These are phyloP conservation scores for Lepus townsendii DNA, from an alignment of 2,797 vertebrate genomes.

Conservation along the genomic window DNA sequence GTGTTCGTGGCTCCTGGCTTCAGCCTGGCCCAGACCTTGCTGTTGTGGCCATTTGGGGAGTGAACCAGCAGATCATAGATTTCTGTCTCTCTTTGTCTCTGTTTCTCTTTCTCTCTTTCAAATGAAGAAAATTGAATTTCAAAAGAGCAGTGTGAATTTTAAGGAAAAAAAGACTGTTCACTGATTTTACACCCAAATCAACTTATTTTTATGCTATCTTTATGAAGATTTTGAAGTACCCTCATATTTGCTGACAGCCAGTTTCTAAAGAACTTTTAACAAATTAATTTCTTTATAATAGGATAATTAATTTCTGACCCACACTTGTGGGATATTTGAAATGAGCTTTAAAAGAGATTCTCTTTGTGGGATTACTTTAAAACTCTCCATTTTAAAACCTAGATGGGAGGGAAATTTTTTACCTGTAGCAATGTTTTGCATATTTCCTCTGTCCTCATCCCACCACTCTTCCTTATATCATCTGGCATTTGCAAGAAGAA, in stretches of 20 bases:
- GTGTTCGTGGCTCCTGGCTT: no score
- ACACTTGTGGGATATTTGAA: constrained; percentile 65
- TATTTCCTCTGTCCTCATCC: not conserved
- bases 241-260: not conserved
- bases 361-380: constrained; percentile 51
- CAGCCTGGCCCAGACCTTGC: no score
- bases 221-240: no score
- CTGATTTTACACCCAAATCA: no score
- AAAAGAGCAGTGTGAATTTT: no score
- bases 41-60: no score
- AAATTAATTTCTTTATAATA: constrained; percentile 64
- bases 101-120: no score
- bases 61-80: no score
- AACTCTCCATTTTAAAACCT: constrained; percentile 35
- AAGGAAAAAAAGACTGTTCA: no score
- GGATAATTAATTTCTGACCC: constrained; percentile 39
- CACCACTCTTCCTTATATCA: not conserved
- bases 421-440: not conserved
- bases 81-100: no score
- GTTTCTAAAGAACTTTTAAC: not conserved
- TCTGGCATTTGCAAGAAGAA: constrained; percentile 65
- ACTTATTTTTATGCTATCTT: no score
- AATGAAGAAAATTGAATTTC: no score
- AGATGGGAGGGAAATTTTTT: not conserved
- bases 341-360: constrained; percentile 19